Evolutionary conservation across 2,888 invertebrate genomes (phyloP), one percentile per base, ranked within the genome.

Genomic region (Xestia c-nigrum): DNA sequence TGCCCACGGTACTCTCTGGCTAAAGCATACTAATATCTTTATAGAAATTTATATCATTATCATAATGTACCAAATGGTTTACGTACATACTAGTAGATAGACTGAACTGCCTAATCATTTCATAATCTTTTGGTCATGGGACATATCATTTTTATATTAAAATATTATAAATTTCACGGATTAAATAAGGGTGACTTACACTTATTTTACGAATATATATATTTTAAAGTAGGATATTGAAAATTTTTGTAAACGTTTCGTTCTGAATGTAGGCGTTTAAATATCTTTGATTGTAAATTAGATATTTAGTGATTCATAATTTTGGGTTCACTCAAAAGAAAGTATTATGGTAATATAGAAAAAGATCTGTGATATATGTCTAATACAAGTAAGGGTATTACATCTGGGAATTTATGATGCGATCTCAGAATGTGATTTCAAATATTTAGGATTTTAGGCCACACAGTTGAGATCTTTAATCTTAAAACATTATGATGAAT

Each of bases 351-450:
- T 95, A 94, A 92, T 93, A 93, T 94, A 95, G 94, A 92, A 93
- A 94, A 95, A 94, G 93, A 95, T 94, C 96, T 96, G 96, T 96
- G 96, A 96, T 96, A 96, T 93, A 93, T 92, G 92, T 86, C 84
- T 88, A 84, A 85, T 93, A 93, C 91, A 92, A 92, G 93, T 95
- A 95, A 95, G 94, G 90, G 89, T 90, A 92, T 91, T 94, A 95
- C 94, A 95, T 94, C 95, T 94, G 95, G 95, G 94, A 93, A 94
- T 92, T 88, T 89, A 91, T 88, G 90, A 91, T 87, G 89, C 92
- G 95, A 96, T 96, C 96, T 96, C 96, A 94, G 93, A 92, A 91
- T 93, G 93, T 94, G 93, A 93, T 94, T 94, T 91, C 87, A 90
- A 89, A 88, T 86, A 87, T 89, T 91, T 90, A 88, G 84, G 73